phyloP scores from a whole-genome alignment of 2,888 invertebrate genomes.

The Phyto melanocephala region DNA sequence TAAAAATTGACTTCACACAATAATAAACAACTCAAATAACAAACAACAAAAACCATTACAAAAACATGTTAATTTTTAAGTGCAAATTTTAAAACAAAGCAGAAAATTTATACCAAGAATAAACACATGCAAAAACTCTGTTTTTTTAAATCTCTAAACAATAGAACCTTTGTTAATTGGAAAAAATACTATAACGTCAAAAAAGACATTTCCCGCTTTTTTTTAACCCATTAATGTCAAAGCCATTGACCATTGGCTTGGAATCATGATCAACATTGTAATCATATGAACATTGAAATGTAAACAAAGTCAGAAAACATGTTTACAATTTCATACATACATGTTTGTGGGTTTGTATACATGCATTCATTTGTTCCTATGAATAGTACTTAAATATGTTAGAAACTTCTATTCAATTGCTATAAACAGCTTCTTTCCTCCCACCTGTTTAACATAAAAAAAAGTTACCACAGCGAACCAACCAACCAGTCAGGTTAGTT shows the following conservation, averaged over 20 bases:
- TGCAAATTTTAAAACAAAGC: not conserved
- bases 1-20: too few relatives aligned
- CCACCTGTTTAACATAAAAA: constrained; percentile 3
- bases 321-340: not conserved
- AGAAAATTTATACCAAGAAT: not conserved
- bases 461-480: not conserved
- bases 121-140: not conserved
- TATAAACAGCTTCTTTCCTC: constrained; percentile 16
- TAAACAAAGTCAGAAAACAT: constrained; percentile 13
- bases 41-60: not conserved
- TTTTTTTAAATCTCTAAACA: constrained; percentile 13
- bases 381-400: constrained; percentile 38
- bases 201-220: not conserved
- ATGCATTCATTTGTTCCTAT: not conserved
- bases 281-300: not conserved
- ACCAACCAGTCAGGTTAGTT: not conserved
- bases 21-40: too few relatives aligned
- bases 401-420: constrained; percentile 30
- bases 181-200: not conserved
- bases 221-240: constrained; percentile 47
- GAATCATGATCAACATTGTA: not conserved
- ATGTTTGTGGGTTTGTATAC: not conserved
- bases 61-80: not conserved
- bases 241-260: constrained; percentile 18
- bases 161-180: not conserved